A percentile compares a stretch with the other conserved stretches of the same genome.
phyloP scores from a whole-genome alignment of 2,113 vertebrate species.

The Procapra przewalskii region DNA sequence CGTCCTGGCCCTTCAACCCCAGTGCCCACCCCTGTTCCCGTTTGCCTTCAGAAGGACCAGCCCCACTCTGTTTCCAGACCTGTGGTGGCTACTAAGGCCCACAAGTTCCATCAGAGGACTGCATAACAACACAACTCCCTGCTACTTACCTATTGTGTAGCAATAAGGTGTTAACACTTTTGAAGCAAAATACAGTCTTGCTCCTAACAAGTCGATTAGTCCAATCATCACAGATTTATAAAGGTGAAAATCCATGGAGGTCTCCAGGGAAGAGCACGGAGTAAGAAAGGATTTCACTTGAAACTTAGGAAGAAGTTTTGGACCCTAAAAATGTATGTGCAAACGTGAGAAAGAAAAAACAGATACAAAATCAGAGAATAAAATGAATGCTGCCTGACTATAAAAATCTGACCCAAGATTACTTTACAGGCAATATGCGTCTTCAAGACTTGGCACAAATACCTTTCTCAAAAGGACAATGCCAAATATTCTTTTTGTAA shows the following conservation, averaged over 20 bases:
- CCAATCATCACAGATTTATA: constrained; percentile 84
- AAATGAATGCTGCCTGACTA: neutral
- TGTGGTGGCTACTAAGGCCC: neutral
- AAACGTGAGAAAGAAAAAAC: neutral
- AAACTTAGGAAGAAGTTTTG: constrained; percentile 83
- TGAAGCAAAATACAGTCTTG: constrained; percentile 86
- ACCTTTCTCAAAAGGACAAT: neutral
- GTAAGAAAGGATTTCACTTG: constrained; percentile 84
- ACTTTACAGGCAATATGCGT: neutral
- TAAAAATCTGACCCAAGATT: neutral
- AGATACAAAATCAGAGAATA: neutral
- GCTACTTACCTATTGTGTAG: constrained; percentile 87
- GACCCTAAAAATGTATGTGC: constrained; percentile 78
- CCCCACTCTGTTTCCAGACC: neutral
- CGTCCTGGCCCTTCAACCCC: neutral
- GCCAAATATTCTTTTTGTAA: neutral
- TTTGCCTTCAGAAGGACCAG: neutral
- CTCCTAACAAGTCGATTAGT: constrained; percentile 87
- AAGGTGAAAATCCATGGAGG: constrained; percentile 81
- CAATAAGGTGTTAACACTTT: constrained; percentile 88
- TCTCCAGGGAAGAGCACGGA: constrained; percentile 82
- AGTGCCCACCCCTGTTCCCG: too few relatives aligned
- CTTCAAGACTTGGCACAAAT: neutral
- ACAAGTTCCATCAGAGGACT: neutral
- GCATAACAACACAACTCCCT: neutral